A percentile compares a stretch with the other conserved stretches of the same genome.
Evolutionary conservation across 2,888 invertebrate species (phyloP).

Genomic region (Osmoderma eremita): DNA sequence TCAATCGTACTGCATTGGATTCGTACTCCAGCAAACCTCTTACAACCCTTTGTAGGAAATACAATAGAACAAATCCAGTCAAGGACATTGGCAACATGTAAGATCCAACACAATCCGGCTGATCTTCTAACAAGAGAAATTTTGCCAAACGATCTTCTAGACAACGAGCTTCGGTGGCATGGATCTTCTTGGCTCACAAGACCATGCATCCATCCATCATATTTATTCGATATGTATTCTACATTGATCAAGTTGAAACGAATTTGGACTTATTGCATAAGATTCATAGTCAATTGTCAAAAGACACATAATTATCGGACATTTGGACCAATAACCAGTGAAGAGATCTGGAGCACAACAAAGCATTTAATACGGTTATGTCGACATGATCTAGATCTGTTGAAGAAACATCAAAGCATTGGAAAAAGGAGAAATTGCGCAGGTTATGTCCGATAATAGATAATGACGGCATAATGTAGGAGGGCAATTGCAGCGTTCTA

Average conservation of each 20-base stretch:
- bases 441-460: background rate
- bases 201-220: no score
- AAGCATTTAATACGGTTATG: no score
- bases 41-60: constrained; percentile 38
- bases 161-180: constrained; percentile 36
- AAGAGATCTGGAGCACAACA: no score
- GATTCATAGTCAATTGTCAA: no score
- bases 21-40: constrained; percentile 26
- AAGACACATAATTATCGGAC: no score
- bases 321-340: no score
- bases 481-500: background rate
- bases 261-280: background rate
- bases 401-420: no score
- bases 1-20: constrained; percentile 39
- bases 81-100: constrained; percentile 38
- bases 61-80: constrained; percentile 37
- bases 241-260: background rate
- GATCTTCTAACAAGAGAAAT: constrained; percentile 7
- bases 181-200: constrained; percentile 14
- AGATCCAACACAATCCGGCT: constrained; percentile 36
- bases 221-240: background rate
- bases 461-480: background rate
- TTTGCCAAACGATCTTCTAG: constrained; percentile 11
- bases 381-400: no score
- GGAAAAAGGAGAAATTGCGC: background rate